These are phyloP conservation scores for Leucophenga varia DNA, from an alignment of 1,140 invertebrate genomes.

Conservation along the genomic window DNA sequence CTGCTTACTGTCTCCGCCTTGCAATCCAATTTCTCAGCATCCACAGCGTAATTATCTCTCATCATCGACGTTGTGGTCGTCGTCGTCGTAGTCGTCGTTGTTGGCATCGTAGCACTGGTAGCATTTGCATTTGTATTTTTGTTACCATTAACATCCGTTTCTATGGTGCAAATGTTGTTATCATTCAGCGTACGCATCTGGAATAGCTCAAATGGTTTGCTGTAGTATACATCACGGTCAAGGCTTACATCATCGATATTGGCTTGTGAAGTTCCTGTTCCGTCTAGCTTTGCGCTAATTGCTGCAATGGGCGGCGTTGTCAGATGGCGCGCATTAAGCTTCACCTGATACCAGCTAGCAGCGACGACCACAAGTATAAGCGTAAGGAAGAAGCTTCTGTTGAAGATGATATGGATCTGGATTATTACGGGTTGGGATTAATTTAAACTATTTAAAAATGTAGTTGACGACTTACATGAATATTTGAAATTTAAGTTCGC, in stretches of 20 bases:
- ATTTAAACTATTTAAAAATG: background rate
- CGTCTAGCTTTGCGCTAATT: slow-evolving; percentile 45
- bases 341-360: slow-evolving; percentile 44
- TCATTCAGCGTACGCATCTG: slow-evolving; percentile 46
- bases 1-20: slow-evolving; percentile 43
- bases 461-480: slow-evolving; percentile 63
- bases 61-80: slow-evolving; percentile 3
- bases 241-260: slow-evolving; percentile 13
- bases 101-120: background rate
- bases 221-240: slow-evolving; percentile 24
- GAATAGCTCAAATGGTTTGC: slow-evolving; percentile 49
- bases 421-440: no score
- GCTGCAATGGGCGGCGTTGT: slow-evolving; percentile 34
- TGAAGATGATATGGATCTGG: no score
- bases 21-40: slow-evolving; percentile 36
- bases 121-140: slow-evolving; percentile 11
- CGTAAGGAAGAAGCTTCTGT: slow-evolving; percentile 44
- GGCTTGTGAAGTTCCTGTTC: background rate
- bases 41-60: slow-evolving; percentile 8
- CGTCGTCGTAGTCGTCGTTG: slow-evolving; percentile 4
- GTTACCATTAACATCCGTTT: slow-evolving; percentile 36
- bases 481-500: slow-evolving; percentile 71
- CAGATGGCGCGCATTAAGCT: slow-evolving; percentile 32
- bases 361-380: slow-evolving; percentile 39
- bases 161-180: slow-evolving; percentile 19